Evolutionary conservation across 2,113 vertebrate genomes (phyloP).

Genomic region (Apaloderma vittatum): DNA sequence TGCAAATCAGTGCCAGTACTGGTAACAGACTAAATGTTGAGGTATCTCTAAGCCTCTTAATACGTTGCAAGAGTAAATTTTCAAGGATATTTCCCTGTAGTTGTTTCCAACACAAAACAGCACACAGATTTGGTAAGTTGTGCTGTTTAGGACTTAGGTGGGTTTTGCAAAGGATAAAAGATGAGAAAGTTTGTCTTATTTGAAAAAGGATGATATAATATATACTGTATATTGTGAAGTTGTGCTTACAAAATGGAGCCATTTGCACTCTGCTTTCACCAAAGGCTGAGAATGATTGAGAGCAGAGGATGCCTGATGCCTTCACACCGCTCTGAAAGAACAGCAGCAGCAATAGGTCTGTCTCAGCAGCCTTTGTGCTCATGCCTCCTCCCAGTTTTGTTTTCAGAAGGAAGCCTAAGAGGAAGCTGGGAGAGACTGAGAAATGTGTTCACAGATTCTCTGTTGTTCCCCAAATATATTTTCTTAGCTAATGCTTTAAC

Average conservation of each 20-base stretch:
- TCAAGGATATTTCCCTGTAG: not conserved
- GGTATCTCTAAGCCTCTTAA: not conserved
- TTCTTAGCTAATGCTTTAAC: not conserved
- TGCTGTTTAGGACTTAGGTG: not conserved
- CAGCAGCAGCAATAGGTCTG: not conserved
- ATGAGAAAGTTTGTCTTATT: not conserved
- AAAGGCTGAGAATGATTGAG: not conserved
- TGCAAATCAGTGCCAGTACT: not conserved
- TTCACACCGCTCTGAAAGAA: not conserved
- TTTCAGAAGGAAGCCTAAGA: not conserved
- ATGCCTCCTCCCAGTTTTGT: accelerated
- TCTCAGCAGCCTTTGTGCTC: accelerated
- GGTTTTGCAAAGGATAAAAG: not conserved
- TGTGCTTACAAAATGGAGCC: not conserved
- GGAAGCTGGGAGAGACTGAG: not conserved
- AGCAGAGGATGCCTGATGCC: not conserved
- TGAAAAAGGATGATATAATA: not conserved
- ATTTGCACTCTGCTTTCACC: not conserved
- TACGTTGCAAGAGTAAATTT: not conserved
- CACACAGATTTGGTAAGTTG: not conserved
- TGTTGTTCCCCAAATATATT: not conserved
- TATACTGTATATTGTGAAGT: not conserved
- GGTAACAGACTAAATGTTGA: not conserved
- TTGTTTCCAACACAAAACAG: not conserved
- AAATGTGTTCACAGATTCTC: not conserved